Conservation (phyloP, 1,140 invertebrate species). For the Cydia amplana region DNA sequence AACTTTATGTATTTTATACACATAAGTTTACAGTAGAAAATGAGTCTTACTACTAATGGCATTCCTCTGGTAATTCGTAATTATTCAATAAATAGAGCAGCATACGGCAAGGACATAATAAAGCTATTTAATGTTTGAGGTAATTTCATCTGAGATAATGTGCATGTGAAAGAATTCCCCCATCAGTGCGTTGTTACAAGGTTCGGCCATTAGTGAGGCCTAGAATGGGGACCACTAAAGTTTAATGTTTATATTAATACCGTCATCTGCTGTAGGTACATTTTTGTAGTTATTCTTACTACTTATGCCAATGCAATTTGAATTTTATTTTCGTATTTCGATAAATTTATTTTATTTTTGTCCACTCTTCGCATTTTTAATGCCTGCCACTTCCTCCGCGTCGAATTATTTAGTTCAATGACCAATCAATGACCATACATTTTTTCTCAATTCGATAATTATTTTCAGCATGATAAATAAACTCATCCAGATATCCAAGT, state of each 20-base stretch:
- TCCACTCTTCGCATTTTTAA: too few species aligned
- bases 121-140: slow-evolving; percentile 32
- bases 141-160: slow-evolving; percentile 30
- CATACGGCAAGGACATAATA: slow-evolving; percentile 35
- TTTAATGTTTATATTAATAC: slow-evolving; percentile 74
- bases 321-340: neutral
- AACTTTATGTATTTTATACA: neutral
- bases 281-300: neutral
- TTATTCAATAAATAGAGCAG: slow-evolving; percentile 25
- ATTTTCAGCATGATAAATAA: too few species aligned
- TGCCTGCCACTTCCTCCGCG: too few species aligned
- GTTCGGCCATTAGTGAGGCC: slow-evolving; percentile 69
- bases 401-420: too few species aligned
- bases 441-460: too few species aligned
- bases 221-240: slow-evolving; percentile 60
- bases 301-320: neutral
- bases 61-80: slow-evolving; percentile 13
- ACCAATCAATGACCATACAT: too few species aligned
- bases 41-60: neutral
- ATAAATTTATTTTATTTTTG: neutral
- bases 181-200: slow-evolving; percentile 60
- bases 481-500: too few species aligned
- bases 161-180: slow-evolving; percentile 53
- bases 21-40: neutral
- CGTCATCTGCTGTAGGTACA: slow-evolving; percentile 8